Percentiles rank a stretch among this genome's conserved stretches.
phyloP scores from a whole-genome alignment of 2,113 vertebrate genomes.

The Coracopsis vasa region DNA sequence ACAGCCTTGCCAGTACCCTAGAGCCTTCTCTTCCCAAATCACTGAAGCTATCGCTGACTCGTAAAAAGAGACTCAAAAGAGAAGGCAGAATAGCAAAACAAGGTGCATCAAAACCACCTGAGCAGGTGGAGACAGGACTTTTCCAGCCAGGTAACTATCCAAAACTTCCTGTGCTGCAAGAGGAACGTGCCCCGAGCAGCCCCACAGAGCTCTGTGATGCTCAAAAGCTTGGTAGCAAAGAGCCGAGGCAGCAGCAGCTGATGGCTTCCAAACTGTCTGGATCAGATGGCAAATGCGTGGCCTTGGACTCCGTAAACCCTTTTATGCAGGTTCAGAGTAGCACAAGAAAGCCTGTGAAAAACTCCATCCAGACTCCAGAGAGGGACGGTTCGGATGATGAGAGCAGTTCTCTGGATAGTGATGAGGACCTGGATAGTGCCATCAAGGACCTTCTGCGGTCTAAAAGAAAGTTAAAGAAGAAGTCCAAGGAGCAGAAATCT shows the following conservation, averaged over 20 bases:
- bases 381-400: slow-evolving; percentile 80
- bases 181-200: background rate
- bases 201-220: background rate
- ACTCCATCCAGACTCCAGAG: background rate
- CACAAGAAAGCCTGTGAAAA: background rate
- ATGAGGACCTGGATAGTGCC: slow-evolving; percentile 91
- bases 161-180: background rate
- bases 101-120: background rate
- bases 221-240: background rate
- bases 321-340: background rate
- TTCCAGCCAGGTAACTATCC: background rate
- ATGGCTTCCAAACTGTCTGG: background rate
- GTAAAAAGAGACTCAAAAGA: slow-evolving; percentile 72
- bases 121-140: background rate
- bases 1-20: background rate
- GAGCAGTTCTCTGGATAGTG: slow-evolving; percentile 95
- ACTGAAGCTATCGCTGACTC: slow-evolving; percentile 62
- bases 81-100: background rate
- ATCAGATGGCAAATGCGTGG: background rate
- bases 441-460: slow-evolving; percentile 93
- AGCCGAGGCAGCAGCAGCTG: background rate
- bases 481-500: slow-evolving; percentile 76
- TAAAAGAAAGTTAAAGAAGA: slow-evolving; percentile 87
- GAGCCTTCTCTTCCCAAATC: slow-evolving; percentile 27
- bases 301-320: background rate